Evolutionary conservation across 2,888 invertebrate genomes (phyloP).

Genomic region (Odontothrips loti): DNA sequence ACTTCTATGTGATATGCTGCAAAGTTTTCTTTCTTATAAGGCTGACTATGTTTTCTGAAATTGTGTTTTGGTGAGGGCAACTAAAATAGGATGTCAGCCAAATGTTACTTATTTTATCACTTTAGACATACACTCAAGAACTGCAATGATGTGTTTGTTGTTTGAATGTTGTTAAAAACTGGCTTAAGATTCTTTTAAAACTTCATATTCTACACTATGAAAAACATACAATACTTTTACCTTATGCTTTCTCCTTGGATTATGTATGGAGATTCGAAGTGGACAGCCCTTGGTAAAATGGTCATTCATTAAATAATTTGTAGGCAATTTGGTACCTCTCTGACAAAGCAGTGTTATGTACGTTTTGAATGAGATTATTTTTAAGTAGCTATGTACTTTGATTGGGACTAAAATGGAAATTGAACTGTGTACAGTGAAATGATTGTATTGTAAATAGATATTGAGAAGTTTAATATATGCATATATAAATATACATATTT

Average conservation of each 20-base stretch:
- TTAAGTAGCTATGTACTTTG: constrained; percentile 13
- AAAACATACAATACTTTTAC: neutral
- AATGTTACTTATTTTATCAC: neutral
- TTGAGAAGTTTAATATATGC: constrained; percentile 20
- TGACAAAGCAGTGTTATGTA: neutral
- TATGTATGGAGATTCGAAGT: neutral
- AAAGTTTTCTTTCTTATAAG: neutral
- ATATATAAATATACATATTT: constrained; percentile 23
- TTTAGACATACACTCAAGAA: neutral
- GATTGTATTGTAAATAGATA: constrained; percentile 23
- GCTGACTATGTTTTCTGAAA: constrained; percentile 15
- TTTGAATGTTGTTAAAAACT: neutral
- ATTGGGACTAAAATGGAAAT: constrained; percentile 17
- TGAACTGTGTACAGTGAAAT: constrained; percentile 16
- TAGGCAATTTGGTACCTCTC: neutral
- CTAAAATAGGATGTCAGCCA: neutral
- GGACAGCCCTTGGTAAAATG: too few relatives aligned
- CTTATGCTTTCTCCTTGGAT: neutral
- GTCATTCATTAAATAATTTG: neutral
- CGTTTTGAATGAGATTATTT: constrained; percentile 23
- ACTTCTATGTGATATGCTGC: constrained; percentile 9
- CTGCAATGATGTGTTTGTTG: neutral
- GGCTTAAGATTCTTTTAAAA: neutral
- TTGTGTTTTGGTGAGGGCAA: neutral
- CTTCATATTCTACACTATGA: neutral